Base-by-base conservation (phyloP, 2,113 vertebrate species). In the Corythaixoides concolor region DNA sequence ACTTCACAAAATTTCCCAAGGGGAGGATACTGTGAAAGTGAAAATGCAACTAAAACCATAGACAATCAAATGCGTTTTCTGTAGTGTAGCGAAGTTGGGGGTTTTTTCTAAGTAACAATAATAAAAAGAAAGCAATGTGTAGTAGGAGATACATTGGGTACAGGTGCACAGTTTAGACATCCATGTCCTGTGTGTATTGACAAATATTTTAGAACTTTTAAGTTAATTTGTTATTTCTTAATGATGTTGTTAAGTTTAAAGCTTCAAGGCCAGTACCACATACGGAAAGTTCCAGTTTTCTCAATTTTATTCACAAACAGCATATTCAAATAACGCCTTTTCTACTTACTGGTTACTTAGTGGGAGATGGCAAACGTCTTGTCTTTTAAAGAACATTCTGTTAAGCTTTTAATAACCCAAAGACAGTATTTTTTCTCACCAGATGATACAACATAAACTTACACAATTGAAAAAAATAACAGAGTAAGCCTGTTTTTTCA, bases 11-110 rank as follows among this genome's bases (percentile, higher is more conserved):
- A 43, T 41, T 72, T 64, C n/a, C 41, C 33, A 50, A 21, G 32
- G 43, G 70, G 23, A 77, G 50, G 76, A 68, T 21, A 21, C 37
- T 24, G 41, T 66, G 50, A 68, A 59, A 79, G 58, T 30, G 53
- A 82, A 91, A 77, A 77, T 52, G 43, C 69, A 73, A 35, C 47
- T 85, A 15, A 67, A 91, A 94, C 19, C 2, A 0, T 43, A 82
- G 90, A 95, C 94, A 93, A 95, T 97, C 95, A 90, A 80, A 39
- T 37, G 53, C 3, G 1, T 53, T 83, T 74, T 35, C 55, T 49
- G 63, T 77, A 89, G 80, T 3, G 12, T 81, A 75, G 35, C 39
- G 0, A 47, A 62, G 26, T 11, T n/a, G 32, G 55, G 1, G 41
- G 0, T 12, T 67, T 66, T 83, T 72, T 35, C 59, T 73, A 66